phyloP scores from a whole-genome alignment of 2,113 vertebrate species.

The Oophaga pumilio region DNA sequence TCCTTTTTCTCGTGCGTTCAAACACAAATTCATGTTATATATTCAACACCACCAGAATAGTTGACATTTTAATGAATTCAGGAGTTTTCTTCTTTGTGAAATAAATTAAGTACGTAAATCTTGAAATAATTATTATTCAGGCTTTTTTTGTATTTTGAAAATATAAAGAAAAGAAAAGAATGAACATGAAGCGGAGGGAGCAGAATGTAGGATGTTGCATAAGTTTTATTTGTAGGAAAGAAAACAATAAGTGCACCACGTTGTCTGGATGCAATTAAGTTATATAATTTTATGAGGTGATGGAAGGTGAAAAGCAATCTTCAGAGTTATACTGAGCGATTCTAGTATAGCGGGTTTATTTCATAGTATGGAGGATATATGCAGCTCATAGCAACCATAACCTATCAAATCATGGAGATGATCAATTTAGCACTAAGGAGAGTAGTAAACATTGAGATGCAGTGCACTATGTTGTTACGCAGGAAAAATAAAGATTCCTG shows the following conservation, averaged over 20 bases:
- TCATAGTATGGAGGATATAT: neutral
- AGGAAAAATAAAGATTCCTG: too few species aligned
- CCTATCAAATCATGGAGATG: neutral
- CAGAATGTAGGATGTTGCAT: neutral
- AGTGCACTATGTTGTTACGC: neutral
- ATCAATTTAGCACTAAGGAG: neutral
- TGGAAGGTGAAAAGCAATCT: constrained; percentile 5
- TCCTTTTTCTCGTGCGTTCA: neutral
- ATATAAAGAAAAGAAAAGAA: neutral
- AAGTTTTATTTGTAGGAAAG: neutral
- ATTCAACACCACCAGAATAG: neutral
- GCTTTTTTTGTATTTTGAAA: neutral
- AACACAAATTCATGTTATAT: neutral
- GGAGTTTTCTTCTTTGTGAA: neutral
- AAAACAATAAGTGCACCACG: neutral
- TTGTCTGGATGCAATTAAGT: neutral
- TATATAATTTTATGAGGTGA: neutral
- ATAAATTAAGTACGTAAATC: constrained; percentile 1
- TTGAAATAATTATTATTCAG: neutral
- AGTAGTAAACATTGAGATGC: neutral
- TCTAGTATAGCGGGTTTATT: neutral
- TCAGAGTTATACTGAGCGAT: neutral
- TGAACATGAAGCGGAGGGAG: neutral
- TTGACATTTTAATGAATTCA: neutral
- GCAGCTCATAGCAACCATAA: neutral